Conservation (phyloP, 2,113 vertebrate species). For the Pterophyllum scalare region DNA sequence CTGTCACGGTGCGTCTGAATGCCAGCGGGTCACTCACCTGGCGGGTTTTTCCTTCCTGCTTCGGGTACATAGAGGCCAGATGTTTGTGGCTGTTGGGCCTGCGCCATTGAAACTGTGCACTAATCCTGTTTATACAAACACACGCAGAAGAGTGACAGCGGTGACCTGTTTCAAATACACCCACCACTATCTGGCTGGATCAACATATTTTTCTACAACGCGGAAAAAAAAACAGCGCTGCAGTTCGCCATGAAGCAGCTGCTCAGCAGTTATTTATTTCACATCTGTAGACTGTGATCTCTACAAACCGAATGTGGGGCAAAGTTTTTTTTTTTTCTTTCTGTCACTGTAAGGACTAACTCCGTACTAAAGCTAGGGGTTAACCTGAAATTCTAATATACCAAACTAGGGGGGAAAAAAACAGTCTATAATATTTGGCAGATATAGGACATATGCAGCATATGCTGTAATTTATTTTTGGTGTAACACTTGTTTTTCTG, state of each 20-base stretch:
- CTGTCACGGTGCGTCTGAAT: conserved; percentile 10
- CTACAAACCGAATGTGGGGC: background rate
- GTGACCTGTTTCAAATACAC: background rate
- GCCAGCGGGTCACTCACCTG: conserved; percentile 68
- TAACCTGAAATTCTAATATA: background rate
- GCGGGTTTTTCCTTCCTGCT: conserved; percentile 20
- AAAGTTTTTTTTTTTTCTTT: background rate
- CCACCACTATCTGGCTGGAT: background rate
- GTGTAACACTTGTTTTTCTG: no score
- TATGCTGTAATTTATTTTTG: background rate
- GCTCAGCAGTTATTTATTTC: background rate
- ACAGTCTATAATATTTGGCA: background rate
- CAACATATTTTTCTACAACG: background rate
- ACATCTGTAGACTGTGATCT: conserved; percentile 1
- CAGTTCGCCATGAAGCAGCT: background rate
- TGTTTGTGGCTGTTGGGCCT: conserved; percentile 59
- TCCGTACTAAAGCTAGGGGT: background rate
- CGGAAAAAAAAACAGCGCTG: background rate
- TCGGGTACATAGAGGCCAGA: conserved; percentile 54
- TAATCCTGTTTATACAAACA: conserved; percentile 31
- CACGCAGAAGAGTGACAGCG: background rate
- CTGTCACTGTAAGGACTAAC: background rate
- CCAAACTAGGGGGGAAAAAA: no score
- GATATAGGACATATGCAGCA: background rate
- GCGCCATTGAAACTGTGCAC: background rate